phyloP scores from a whole-genome alignment of 2,113 vertebrate species.

The Poecilia latipinna region DNA sequence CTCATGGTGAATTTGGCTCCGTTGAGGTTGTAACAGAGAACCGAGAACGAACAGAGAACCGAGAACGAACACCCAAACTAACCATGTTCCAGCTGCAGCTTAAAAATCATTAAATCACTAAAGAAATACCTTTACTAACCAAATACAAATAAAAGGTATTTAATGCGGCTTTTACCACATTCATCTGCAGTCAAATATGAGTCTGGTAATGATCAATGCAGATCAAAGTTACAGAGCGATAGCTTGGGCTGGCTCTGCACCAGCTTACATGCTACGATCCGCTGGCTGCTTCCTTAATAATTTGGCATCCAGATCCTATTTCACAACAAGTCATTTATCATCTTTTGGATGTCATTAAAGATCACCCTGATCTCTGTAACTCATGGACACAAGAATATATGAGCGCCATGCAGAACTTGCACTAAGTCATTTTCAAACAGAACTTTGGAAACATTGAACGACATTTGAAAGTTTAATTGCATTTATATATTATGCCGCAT shows the following conservation, averaged over 20 bases:
- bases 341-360: neutral
- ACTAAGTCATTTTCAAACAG: neutral
- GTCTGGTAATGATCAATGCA: neutral
- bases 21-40: neutral
- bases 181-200: neutral
- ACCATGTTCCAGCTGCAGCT: too few relatives aligned
- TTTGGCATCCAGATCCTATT: neutral
- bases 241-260: too few relatives aligned
- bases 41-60: neutral
- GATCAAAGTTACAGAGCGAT: neutral
- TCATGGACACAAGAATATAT: neutral
- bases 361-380: neutral
- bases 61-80: neutral
- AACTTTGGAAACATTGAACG: neutral
- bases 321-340: neutral
- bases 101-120: neutral
- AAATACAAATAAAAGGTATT: neutral
- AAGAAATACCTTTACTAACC: neutral
- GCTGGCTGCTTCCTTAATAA: neutral
- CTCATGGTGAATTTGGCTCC: neutral
- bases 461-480: neutral
- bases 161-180: neutral
- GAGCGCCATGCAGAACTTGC: neutral
- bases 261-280: neutral
- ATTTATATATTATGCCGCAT: neutral